These are phyloP conservation scores for Labeo calbasu DNA, from an alignment of 2,797 vertebrate species.

Conservation along the genomic window DNA sequence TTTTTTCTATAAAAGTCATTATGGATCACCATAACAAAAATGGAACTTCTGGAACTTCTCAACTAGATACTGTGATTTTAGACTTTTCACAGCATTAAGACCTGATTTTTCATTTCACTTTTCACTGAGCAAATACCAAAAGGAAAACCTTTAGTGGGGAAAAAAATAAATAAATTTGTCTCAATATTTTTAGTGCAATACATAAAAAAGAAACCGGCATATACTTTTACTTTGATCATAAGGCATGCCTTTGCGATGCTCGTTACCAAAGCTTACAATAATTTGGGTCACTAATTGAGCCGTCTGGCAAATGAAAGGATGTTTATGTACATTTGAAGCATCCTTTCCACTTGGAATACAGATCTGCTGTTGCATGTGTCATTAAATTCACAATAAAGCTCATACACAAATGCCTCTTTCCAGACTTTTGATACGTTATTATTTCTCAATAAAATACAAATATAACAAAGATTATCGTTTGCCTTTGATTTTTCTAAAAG, in stretches of 20 bases:
- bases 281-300: conserved; percentile 20
- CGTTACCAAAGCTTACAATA: conserved; percentile 8
- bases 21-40: not conserved
- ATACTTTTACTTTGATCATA: conserved; percentile 21
- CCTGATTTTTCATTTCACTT: not conserved
- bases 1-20: no score
- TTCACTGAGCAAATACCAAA: not conserved
- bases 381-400: not conserved
- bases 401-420: not conserved
- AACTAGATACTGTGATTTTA: no score
- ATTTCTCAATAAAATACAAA: not conserved
- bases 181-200: conserved; percentile 3
- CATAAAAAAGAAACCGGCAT: conserved; percentile 5
- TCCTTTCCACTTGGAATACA: not conserved
- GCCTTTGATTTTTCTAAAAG: not conserved
- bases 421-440: not conserved
- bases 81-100: no score
- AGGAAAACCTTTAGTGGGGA: not conserved
- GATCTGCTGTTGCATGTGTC: not conserved
- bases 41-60: not conserved
- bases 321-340: not conserved
- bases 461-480: not conserved
- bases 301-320: not conserved
- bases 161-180: not conserved
- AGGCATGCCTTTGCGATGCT: not conserved